phyloP scores from a whole-genome alignment of 2,888 invertebrate genomes.

The Dysmachus trigonus region DNA sequence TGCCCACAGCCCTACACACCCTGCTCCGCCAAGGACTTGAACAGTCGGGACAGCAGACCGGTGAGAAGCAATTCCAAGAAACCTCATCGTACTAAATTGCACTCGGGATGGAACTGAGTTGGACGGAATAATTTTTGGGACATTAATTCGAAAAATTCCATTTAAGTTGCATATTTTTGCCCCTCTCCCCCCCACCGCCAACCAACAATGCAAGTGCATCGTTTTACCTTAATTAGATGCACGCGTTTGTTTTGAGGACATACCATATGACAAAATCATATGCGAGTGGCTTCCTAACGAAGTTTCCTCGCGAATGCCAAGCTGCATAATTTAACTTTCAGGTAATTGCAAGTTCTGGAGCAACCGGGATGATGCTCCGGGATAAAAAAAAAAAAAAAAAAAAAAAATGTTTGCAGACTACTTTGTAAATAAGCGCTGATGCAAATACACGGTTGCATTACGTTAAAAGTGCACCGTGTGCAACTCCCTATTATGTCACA shows the following conservation, averaged over 20 bases:
- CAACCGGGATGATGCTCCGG: not conserved
- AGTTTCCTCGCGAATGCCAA: not conserved
- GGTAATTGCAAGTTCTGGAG: not conserved
- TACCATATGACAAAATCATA: constrained; percentile 5
- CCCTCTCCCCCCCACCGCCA: not conserved
- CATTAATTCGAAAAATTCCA: constrained; percentile 32
- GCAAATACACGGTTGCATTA: not conserved
- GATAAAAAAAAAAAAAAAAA: not conserved
- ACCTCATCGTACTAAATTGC: constrained; percentile 18
- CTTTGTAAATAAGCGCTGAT: not conserved
- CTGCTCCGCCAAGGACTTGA: not conserved
- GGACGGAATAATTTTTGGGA: constrained; percentile 22
- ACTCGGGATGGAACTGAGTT: constrained; percentile 1
- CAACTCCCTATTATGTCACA: not conserved
- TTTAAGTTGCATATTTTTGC: constrained; percentile 29
- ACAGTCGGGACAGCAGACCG: not conserved
- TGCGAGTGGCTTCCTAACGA: not conserved
- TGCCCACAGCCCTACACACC: not conserved
- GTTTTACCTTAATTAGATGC: constrained; percentile 31
- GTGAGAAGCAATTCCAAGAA: not conserved
- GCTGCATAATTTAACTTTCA: not conserved
- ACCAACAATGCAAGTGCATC: constrained; percentile 5
- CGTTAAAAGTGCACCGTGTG: not conserved
- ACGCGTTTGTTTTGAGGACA: not conserved
- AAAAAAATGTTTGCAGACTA: not conserved